Percentiles rank a stretch among this genome's conserved stretches.
Evolutionary conservation across 2,113 vertebrate species (phyloP).

Genomic region (Fulica atra): DNA sequence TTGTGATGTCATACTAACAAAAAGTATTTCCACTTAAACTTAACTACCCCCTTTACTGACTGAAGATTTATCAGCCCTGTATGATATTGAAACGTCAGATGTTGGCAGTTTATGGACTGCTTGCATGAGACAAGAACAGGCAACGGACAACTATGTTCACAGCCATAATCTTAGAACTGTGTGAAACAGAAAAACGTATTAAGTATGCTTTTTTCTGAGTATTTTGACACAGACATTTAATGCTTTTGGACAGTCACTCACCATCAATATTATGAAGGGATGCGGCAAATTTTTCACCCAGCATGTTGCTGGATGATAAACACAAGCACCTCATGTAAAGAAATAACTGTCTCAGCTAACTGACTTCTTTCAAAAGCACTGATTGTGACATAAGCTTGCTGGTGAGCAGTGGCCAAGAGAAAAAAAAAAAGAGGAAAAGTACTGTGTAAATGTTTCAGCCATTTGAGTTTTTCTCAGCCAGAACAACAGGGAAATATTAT

Average conservation of each 20-base stretch:
- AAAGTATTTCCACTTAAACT: neutral
- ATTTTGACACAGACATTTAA: neutral
- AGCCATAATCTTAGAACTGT: neutral
- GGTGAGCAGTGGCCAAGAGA: neutral
- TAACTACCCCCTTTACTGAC: neutral
- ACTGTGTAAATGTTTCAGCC: neutral
- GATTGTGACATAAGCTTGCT: neutral
- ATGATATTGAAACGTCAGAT: neutral
- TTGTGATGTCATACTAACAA: neutral
- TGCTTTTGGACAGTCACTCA: neutral
- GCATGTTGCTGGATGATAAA: neutral
- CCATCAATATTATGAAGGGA: neutral
- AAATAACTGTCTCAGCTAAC: neutral
- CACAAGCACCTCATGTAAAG: neutral
- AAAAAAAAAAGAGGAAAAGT: neutral
- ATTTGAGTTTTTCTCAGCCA: neutral
- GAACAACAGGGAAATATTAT: neutral
- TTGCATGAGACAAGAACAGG: neutral
- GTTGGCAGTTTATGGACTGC: neutral
- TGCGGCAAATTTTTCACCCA: neutral
- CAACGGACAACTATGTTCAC: neutral
- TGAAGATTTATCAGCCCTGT: neutral
- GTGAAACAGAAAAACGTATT: neutral
- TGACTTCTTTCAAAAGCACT: neutral
- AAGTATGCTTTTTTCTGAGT: fast-evolving